These are phyloP conservation scores for Parelbella ahira DNA, from an alignment of 2,888 invertebrate genomes.

Conservation along the genomic window DNA sequence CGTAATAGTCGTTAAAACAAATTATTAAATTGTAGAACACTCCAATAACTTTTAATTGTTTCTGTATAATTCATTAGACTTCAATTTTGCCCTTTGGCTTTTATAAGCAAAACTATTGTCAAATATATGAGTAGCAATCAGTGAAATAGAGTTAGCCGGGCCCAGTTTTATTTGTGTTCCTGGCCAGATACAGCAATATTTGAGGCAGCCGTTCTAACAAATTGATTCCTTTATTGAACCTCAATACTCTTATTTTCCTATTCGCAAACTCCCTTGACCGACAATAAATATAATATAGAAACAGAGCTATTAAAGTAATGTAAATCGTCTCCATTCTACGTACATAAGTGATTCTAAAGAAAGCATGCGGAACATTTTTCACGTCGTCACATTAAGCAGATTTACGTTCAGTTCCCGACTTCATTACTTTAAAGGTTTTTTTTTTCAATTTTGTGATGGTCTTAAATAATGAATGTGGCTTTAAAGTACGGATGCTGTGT, in stretches of 20 bases:
- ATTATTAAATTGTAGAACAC: too few species aligned
- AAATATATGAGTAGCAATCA: conserved; percentile 9
- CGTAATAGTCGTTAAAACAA: too few species aligned
- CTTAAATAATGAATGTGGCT: conserved; percentile 33
- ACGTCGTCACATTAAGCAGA: conserved; percentile 48
- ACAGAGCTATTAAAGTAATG: conserved; percentile 13
- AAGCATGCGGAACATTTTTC: conserved; percentile 48
- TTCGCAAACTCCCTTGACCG: too few species aligned
- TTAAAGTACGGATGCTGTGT: conserved; percentile 27
- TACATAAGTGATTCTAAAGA: conserved; percentile 35
- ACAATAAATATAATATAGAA: too few species aligned
- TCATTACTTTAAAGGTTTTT: conserved; percentile 45
- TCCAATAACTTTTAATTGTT: too few species aligned
- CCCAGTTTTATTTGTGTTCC: conserved; percentile 7
- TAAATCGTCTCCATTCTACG: conserved; percentile 12
- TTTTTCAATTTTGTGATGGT: conserved; percentile 25
- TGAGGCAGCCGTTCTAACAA: conserved; percentile 9
- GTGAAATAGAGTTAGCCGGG: conserved; percentile 8
- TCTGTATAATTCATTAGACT: too few species aligned
- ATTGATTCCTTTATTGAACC: conserved; percentile 19
- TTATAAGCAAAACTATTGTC: background rate
- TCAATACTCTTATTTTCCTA: conserved; percentile 14
- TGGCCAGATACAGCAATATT: conserved; percentile 13
- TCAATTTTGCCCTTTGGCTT: background rate
- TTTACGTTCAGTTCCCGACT: conserved; percentile 45